phyloP scores from a whole-genome alignment of 2,888 invertebrate species.

The Trichogramma evanescens region DNA sequence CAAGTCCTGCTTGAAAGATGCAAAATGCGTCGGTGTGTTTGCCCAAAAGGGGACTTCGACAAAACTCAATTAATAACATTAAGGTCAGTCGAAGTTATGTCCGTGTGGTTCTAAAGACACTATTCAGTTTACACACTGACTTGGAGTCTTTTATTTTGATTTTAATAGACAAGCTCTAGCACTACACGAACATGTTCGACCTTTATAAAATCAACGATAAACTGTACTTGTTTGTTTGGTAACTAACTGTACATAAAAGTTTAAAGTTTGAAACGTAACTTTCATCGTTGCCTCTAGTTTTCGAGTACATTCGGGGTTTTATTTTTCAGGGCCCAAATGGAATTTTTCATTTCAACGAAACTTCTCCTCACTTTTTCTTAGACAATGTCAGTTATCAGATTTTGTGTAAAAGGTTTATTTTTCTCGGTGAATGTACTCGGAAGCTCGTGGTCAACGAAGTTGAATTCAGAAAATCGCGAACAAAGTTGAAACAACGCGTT shows the following conservation, averaged over 20 bases:
- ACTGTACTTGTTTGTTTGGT: constrained; percentile 42
- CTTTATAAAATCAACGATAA: constrained; percentile 40
- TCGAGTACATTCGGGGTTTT: constrained; percentile 13
- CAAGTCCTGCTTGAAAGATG: constrained; percentile 32
- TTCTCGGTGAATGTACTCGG: constrained; percentile 1
- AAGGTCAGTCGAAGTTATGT: constrained; percentile 26
- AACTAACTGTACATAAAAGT: constrained; percentile 44
- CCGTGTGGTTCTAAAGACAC: too few relatives aligned
- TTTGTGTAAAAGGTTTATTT: not conserved
- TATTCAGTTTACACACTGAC: too few relatives aligned
- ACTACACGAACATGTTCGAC: constrained; percentile 26
- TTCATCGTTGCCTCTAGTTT: constrained; percentile 25
- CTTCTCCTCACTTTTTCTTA: too few relatives aligned
- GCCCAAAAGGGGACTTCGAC: constrained; percentile 48
- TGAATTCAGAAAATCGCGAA: constrained; percentile 36
- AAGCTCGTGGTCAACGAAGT: constrained; percentile 4
- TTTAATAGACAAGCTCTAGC: constrained; percentile 9
- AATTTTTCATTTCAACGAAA: too few relatives aligned
- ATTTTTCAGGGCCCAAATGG: too few relatives aligned
- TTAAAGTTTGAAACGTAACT: constrained; percentile 40
- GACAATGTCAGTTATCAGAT: not conserved
- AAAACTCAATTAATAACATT: constrained; percentile 46
- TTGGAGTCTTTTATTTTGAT: constrained; percentile 10
- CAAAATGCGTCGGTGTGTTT: constrained; percentile 45
- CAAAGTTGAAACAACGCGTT: constrained; percentile 43